These are phyloP conservation scores for Stichodactyla helianthus DNA, from an alignment of 64 coral and sea anemone species.

Conservation along the genomic window DNA sequence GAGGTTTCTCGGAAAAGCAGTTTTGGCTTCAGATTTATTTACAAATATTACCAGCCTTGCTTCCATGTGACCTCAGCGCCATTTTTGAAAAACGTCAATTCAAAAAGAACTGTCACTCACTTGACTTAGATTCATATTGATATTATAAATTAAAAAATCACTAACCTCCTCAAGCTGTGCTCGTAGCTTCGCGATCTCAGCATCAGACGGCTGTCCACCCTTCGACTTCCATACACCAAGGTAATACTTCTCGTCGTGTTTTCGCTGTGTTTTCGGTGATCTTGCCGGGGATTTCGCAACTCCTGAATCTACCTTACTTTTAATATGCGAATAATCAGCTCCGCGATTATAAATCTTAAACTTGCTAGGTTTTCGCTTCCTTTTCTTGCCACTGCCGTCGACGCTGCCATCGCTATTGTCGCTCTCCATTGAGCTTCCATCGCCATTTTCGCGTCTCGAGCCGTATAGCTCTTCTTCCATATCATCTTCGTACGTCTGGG, in stretches of 20 bases:
- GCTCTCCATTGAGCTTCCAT: slow-evolving; percentile 14
- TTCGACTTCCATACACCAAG: neutral
- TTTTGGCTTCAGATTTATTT: too few species aligned
- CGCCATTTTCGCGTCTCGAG: neutral
- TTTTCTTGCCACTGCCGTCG: neutral
- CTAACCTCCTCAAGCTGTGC: slow-evolving; percentile 16
- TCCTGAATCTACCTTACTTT: slow-evolving; percentile 56
- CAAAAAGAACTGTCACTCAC: too few species aligned
- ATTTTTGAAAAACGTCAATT: too few species aligned
- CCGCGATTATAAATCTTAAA: slow-evolving; percentile 61
- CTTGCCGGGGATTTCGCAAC: neutral
- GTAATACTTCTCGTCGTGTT: slow-evolving; percentile 4
- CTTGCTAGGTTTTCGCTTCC: slow-evolving; percentile 30
- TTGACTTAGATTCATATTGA: too few species aligned
- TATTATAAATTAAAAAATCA: neutral
- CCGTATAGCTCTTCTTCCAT: neutral
- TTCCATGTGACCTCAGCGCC: too few species aligned
- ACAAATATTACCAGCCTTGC: too few species aligned
- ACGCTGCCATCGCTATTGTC: slow-evolving; percentile 30
- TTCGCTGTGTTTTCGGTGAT: neutral
- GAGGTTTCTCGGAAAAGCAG: too few species aligned
- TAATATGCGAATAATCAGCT: slow-evolving; percentile 67
- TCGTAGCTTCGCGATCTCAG: neutral
- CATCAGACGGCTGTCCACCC: neutral
- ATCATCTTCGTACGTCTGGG: slow-evolving; percentile 38